Evolutionary conservation across 2,113 vertebrate genomes (phyloP), one percentile per base, ranked within the genome.

Genomic region (Istiophorus platypterus): DNA sequence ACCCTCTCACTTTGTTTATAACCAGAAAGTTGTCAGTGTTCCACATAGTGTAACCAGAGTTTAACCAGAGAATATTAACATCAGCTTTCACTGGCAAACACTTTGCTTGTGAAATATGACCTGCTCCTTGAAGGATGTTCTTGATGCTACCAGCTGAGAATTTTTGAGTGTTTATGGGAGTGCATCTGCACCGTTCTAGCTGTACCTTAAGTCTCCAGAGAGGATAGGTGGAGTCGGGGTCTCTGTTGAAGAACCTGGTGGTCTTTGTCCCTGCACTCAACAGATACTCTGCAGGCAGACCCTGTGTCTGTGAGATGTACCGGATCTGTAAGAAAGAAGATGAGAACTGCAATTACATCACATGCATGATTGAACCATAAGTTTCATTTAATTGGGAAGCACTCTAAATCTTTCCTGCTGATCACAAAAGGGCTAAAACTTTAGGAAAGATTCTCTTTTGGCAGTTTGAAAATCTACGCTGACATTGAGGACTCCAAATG

Each of bases 241-340:
- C 98, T 94, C 98, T 97, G 95, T 99, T 99, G 95, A 99, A 99
- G 95, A 99, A 99, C 92, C 98, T 95, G 2, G 97, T 98, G 62
- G 98, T 99, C 95, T 99, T 99, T 41, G 98, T 99, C 83, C 98
- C 98, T 39, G 98, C 97, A 58, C 98, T 99, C 94, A 99, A 94
- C 90, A 99, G 96, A 94, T 99, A 99, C 92, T 99, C 98, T 62
- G 98, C 98, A 56, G 98, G 98, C 88, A 99, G 95, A 72, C 98
- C 98, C 90, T 99, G 98, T 0, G 98, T 99, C 95, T 99, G 98
- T 72, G 98, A 99, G 94, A 99, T 99, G 95, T 99, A 99, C 84
- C 98, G 97, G 91, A 99, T 99, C 98, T 99, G 94, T 61, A 94
- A 93, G 90, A 89, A 41, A 85, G 17, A 67, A 18, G 24, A 82